Evolutionary conservation across 2,888 invertebrate species (phyloP).

Genomic region (Strigamia crassipes): DNA sequence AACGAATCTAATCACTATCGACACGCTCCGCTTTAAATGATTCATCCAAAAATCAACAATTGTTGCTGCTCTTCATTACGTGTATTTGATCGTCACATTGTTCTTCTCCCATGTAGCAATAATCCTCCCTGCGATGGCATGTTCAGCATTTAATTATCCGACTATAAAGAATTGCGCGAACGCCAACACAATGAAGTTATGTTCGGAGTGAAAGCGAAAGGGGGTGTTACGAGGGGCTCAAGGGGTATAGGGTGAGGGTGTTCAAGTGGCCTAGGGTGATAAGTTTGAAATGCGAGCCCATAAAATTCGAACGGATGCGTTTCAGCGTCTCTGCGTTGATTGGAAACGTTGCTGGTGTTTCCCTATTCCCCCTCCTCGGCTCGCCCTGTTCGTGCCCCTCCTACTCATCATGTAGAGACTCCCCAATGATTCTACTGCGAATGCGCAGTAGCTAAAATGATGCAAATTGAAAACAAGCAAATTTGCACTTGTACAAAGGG

Average conservation of each 20-base stretch:
- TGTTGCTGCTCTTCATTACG: not conserved
- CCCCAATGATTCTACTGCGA: not conserved
- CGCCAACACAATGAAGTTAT: constrained; percentile 36
- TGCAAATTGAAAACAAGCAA: constrained; percentile 42
- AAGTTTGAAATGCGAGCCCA: constrained; percentile 40
- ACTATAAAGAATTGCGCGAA: constrained; percentile 8
- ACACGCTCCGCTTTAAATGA: not conserved
- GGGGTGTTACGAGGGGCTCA: constrained; percentile 4
- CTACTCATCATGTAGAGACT: not conserved
- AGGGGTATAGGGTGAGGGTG: constrained; percentile 5
- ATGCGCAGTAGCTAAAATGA: constrained; percentile 20
- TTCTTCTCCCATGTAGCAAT: not conserved
- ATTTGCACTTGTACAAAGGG: constrained; percentile 10
- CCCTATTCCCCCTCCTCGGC: constrained; percentile 4
- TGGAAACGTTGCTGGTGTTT: constrained; percentile 27
- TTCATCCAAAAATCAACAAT: not conserved
- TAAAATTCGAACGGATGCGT: constrained; percentile 42
- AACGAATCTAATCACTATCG: no score
- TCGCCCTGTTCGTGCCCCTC: constrained; percentile 1
- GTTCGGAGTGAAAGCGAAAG: not conserved
- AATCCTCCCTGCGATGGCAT: not conserved
- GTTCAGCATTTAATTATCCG: constrained; percentile 40
- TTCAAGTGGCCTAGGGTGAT: constrained; percentile 42
- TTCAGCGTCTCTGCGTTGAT: constrained; percentile 40
- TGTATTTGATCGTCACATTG: constrained; percentile 10